Percentiles rank a stretch among this genome's conserved stretches.
These are phyloP conservation scores for Isichthys henryi DNA, from an alignment of 2,113 vertebrate species.

Conservation along the genomic window DNA sequence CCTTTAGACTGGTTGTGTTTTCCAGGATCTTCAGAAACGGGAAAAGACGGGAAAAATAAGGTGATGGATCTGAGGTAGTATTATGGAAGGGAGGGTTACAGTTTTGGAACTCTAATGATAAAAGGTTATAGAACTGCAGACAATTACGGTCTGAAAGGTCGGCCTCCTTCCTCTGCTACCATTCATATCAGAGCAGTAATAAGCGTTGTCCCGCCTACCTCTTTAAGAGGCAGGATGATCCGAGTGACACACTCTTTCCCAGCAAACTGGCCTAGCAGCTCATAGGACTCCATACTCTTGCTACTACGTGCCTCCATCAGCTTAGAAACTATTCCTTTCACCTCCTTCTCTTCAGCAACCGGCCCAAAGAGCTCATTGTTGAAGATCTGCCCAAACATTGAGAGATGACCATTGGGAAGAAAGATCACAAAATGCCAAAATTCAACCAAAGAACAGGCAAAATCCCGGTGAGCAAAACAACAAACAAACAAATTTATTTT, in stretches of 20 bases:
- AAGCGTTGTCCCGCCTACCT: slow-evolving; percentile 60
- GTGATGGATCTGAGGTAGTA: background rate
- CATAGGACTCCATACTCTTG: slow-evolving; percentile 90
- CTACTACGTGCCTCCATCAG: slow-evolving; percentile 92
- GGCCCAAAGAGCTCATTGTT: slow-evolving; percentile 87
- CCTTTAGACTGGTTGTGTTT: slow-evolving; percentile 75
- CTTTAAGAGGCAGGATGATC: slow-evolving; percentile 86
- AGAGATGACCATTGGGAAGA: background rate
- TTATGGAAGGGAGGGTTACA: background rate
- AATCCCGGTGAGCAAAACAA: background rate
- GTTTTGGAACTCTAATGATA: background rate
- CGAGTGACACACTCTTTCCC: slow-evolving; percentile 76
- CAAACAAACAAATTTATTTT: no score
- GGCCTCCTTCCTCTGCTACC: background rate
- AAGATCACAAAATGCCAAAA: background rate
- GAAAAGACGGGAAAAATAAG: background rate
- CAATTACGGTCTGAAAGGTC: background rate
- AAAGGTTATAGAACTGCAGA: background rate
- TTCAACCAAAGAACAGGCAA: background rate
- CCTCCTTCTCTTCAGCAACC: slow-evolving; percentile 87
- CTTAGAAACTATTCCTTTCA: slow-evolving; percentile 90
- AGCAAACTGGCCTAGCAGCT: slow-evolving; percentile 81
- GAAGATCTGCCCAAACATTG: slow-evolving; percentile 70
- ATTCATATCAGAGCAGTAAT: background rate
- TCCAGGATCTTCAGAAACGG: slow-evolving; percentile 70